Conservation (phyloP, 2,888 invertebrate genomes). For the Andrena fulva region DNA sequence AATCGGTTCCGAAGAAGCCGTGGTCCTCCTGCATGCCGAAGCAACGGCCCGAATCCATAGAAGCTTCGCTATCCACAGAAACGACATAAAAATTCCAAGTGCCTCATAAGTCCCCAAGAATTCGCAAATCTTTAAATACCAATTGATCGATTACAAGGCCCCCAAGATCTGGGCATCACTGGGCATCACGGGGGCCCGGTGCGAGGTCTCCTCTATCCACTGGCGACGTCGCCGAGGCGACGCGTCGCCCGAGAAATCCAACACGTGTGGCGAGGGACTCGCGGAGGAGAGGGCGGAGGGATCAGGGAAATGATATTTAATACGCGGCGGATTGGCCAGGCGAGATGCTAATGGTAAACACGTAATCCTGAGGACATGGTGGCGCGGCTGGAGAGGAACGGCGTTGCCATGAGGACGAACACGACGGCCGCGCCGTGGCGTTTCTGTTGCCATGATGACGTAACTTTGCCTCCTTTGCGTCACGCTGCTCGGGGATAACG, state of each 20-base stretch:
- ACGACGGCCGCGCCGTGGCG: constrained; percentile 65
- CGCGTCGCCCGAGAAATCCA: constrained; percentile 1
- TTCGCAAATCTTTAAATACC: too few relatives aligned
- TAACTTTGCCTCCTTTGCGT: constrained; percentile 82
- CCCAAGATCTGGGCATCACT: too few relatives aligned
- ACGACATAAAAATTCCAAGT: too few relatives aligned
- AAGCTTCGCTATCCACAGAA: too few relatives aligned
- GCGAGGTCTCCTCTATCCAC: background rate
- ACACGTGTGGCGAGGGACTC: background rate
- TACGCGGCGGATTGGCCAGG: constrained; percentile 55
- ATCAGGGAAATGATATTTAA: constrained; percentile 61
- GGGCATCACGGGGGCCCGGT: too few relatives aligned
- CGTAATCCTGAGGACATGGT: constrained; percentile 50
- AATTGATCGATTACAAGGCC: too few relatives aligned
- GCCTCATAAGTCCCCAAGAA: too few relatives aligned
- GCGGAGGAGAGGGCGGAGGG: constrained; percentile 2
- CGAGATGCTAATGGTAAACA: constrained; percentile 71
- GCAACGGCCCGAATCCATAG: too few relatives aligned
- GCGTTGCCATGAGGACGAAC: constrained; percentile 81
- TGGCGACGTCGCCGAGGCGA: background rate
- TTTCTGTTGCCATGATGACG: constrained; percentile 78
- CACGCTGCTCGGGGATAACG: constrained; percentile 66
- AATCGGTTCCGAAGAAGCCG: too few relatives aligned
- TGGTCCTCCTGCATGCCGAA: too few relatives aligned
- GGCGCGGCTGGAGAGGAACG: constrained; percentile 63